Evolutionary conservation across 30 jellyfish, hydroid and myxozoan genomes (phyloP).

Genomic region (Mastigias papua): DNA sequence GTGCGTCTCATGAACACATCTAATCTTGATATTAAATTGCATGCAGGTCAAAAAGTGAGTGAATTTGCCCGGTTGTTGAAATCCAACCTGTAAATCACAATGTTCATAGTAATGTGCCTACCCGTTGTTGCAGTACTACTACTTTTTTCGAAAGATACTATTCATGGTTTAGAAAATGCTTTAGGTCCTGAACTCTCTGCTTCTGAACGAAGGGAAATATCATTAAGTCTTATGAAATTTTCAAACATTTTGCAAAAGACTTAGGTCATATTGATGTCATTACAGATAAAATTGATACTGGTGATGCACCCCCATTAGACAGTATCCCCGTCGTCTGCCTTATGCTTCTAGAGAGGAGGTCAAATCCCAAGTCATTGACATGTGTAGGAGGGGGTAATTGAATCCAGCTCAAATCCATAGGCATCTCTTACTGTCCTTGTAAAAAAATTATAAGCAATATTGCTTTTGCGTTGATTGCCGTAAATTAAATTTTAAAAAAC

Average conservation of each 20-base stretch:
- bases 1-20: constrained; percentile 40
- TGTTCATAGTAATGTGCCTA: neutral
- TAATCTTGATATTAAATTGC: constrained; percentile 16
- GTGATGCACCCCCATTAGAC: constrained; percentile 22
- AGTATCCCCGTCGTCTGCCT: constrained; percentile 45
- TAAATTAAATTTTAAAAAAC: constrained; percentile 41
- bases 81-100: neutral
- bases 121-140: neutral
- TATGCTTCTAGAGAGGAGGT: constrained; percentile 30
- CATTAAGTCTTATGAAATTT: neutral
- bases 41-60: constrained; percentile 29
- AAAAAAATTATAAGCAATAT: constrained; percentile 6
- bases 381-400: too few relatives aligned
- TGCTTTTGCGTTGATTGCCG: constrained; percentile 50
- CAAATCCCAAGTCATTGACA: too few relatives aligned
- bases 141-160: neutral
- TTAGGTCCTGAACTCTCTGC: constrained; percentile 19
- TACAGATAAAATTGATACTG: constrained; percentile 41
- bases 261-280: constrained; percentile 25
- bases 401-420: constrained; percentile 7
- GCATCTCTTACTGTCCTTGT: constrained; percentile 17
- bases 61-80: constrained; percentile 37
- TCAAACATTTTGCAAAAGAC: neutral
- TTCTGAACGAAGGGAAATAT: neutral
- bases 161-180: neutral